Percentiles rank a stretch among this genome's conserved stretches.
phyloP scores from a whole-genome alignment of 2,797 vertebrate species.

The Phalanger gymnotis region DNA sequence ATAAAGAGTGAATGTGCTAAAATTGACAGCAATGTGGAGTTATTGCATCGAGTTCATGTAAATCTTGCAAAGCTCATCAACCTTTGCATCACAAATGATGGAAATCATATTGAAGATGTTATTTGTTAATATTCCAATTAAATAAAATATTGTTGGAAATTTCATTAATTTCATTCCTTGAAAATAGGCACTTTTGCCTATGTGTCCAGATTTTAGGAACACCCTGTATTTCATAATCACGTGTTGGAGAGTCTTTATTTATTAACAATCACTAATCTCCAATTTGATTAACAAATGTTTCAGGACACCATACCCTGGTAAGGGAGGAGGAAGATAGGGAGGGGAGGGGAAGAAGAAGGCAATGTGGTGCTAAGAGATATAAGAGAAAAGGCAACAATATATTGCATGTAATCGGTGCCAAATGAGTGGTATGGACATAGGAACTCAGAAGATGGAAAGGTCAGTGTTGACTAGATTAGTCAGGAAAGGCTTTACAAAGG shows the following conservation, averaged over 20 bases:
- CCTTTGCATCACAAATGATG: too few species aligned
- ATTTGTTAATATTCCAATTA: too few species aligned
- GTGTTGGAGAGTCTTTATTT: conserved; percentile 13
- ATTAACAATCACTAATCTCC: neutral
- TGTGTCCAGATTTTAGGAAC: too few species aligned
- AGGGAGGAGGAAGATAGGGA: neutral
- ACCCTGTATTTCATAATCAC: conserved; percentile 43
- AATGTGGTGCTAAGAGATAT: neutral
- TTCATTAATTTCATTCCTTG: too few species aligned
- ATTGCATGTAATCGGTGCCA: neutral
- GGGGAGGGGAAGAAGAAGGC: neutral
- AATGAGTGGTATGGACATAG: neutral
- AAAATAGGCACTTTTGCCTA: too few species aligned
- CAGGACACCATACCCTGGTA: neutral
- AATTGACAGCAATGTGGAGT: too few species aligned
- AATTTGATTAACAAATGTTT: neutral
- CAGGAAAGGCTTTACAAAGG: neutral
- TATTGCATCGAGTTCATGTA: too few species aligned
- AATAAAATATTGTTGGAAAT: too few species aligned
- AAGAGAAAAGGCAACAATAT: neutral
- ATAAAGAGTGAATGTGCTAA: too few species aligned
- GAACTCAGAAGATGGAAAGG: neutral
- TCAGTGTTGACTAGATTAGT: neutral
- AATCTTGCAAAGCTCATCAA: too few species aligned
- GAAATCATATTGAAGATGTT: too few species aligned